Conservation (phyloP, 2,888 invertebrate genomes). For the Xanthia togata region DNA sequence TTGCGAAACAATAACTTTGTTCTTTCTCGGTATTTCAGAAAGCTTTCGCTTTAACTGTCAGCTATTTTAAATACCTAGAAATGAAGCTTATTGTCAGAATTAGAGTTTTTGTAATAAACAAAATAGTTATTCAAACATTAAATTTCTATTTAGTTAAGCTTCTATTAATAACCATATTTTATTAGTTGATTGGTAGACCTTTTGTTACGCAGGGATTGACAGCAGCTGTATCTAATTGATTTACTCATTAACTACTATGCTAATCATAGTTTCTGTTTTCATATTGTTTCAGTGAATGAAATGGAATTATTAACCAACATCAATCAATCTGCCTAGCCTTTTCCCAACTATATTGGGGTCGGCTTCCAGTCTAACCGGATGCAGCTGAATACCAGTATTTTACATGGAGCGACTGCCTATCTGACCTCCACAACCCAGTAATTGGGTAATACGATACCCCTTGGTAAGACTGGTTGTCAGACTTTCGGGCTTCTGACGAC, state of each 20-base stretch:
- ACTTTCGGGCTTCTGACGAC: too few species aligned
- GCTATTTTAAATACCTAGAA: conserved; percentile 16
- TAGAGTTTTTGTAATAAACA: background rate
- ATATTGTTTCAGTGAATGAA: background rate
- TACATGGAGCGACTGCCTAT: too few species aligned
- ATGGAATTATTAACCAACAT: background rate
- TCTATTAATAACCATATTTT: too few species aligned
- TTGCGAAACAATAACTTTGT: conserved; percentile 10
- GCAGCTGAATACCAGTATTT: too few species aligned
- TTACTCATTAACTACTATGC: background rate
- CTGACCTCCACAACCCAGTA: too few species aligned
- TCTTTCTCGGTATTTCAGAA: conserved; percentile 15
- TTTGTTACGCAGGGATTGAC: background rate
- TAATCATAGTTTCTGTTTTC: background rate
- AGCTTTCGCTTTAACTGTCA: background rate
- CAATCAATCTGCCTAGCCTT: too few species aligned
- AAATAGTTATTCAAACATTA: background rate
- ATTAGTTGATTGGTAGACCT: background rate
- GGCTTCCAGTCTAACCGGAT: too few species aligned
- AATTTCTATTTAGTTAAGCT: background rate
- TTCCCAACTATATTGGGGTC: too few species aligned
- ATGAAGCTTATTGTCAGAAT: background rate
- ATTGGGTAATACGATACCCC: too few species aligned
- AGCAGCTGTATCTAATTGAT: background rate
- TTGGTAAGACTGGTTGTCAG: too few species aligned